Evolutionary conservation across 2,797 vertebrate genomes (phyloP), one percentile per base, ranked within the genome.

Genomic region (Dendrocincla tyrannina): DNA sequence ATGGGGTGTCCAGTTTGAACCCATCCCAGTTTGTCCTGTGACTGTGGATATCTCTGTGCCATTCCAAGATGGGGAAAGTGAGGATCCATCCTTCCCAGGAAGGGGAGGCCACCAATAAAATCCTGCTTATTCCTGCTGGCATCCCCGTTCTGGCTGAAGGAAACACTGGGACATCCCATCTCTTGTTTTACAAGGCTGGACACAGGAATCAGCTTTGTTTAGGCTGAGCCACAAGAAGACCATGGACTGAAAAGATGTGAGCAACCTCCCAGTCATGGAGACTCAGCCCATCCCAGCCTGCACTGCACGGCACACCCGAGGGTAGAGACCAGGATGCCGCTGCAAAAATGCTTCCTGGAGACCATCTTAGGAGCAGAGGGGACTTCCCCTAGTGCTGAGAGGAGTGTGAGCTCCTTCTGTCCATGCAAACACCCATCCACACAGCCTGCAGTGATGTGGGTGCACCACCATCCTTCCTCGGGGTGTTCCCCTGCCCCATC

Each of bases 301-400:
- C 2, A 1, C 60, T 28, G 28, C 79, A 30, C 0, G 0, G 25
- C 15, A 13, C 9, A 25, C 42, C 37, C 4, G 33, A 17, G 17
- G 3, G 2, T 35, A 37, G 50, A 41, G 58, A 66, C 0, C 1
- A 67, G 47, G 59, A 17, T 12, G 25, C 19, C 81, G 44, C 41
- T 63, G 60, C 69, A 39, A 82, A 44, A 11, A 24, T 69, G 15
- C 12, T 13, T 30, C 44, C 72, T 69, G 53, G 20, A 84, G 17
- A 70, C 1, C 4, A 0, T 10, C 59, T 32, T 62, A 10, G 67
- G 58, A 72, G 44, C 39, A 72, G 32, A 23, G 37, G 5, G 13
- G 7, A 10, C 30, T 17, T 84, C 19, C 17, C 23, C 28, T 27
- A 39, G 32, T 1, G 39, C 63, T 4, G 4, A 75, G 35, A 50